phyloP scores from a whole-genome alignment of 2,113 vertebrate species.

The Elanus axillaris region DNA sequence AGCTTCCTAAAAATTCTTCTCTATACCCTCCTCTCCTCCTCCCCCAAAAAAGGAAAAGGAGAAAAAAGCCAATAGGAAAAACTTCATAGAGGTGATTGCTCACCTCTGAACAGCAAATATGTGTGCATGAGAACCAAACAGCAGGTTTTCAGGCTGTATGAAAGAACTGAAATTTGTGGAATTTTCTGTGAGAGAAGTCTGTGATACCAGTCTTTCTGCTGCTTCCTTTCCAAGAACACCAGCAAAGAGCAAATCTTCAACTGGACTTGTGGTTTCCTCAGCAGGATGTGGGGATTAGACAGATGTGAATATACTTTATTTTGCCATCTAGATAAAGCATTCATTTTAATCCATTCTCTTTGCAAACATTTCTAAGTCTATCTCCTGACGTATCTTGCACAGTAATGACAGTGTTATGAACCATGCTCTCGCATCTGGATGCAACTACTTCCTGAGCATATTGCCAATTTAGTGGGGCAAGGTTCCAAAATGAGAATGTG shows the following conservation, averaged over 20 bases:
- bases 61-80: background rate
- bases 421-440: background rate
- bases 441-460: background rate
- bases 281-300: background rate
- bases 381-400: background rate
- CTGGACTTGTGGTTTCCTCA: background rate
- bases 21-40: background rate
- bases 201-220: background rate
- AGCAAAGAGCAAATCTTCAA: background rate
- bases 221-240: background rate
- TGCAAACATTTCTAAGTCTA: background rate
- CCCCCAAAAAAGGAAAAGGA: background rate
- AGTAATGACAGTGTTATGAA: background rate
- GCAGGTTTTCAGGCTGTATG: background rate
- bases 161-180: background rate
- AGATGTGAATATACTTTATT: background rate
- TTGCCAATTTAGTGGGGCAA: background rate
- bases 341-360: background rate
- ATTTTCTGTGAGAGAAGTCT: background rate
- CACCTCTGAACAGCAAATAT: background rate
- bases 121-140: background rate
- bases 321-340: background rate
- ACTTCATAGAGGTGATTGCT: background rate
- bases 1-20: background rate
- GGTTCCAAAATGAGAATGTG: background rate